Conservation (phyloP, 2,113 vertebrate genomes). For the Macrotis lagotis region DNA sequence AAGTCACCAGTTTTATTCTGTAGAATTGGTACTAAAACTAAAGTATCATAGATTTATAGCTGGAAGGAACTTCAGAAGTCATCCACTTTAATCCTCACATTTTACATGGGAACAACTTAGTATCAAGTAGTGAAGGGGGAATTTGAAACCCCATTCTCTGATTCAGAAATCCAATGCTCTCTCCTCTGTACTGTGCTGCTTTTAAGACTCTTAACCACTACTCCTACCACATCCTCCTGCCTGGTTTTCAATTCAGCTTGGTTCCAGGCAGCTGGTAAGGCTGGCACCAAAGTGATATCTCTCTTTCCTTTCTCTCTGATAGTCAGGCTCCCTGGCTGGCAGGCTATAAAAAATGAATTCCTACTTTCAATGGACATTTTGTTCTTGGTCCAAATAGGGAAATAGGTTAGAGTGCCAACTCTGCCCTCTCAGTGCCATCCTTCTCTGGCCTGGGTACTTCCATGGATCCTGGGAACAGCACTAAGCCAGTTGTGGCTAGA, state of each 20-base stretch:
- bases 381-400: slow-evolving; percentile 56
- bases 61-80: neutral
- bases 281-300: neutral
- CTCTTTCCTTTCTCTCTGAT: neutral
- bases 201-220: neutral
- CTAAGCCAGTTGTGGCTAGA: neutral
- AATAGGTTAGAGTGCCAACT: slow-evolving; percentile 70
- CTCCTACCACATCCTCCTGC: neutral
- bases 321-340: slow-evolving; percentile 44
- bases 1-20: neutral
- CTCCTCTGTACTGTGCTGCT: neutral
- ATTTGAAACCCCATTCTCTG: neutral
- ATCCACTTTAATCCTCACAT: neutral
- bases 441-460: slow-evolving; percentile 38
- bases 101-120: neutral
- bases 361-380: slow-evolving; percentile 62
- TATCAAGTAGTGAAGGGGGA: neutral
- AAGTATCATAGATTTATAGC: neutral
- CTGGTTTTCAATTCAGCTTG: slow-evolving; percentile 3
- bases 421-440: slow-evolving; percentile 59
- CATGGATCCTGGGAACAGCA: neutral
- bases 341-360: slow-evolving; percentile 51
- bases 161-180: neutral
- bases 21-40: neutral
- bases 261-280: neutral